phyloP scores from a whole-genome alignment of 2,113 vertebrate species.

The Coturnix japonica region DNA sequence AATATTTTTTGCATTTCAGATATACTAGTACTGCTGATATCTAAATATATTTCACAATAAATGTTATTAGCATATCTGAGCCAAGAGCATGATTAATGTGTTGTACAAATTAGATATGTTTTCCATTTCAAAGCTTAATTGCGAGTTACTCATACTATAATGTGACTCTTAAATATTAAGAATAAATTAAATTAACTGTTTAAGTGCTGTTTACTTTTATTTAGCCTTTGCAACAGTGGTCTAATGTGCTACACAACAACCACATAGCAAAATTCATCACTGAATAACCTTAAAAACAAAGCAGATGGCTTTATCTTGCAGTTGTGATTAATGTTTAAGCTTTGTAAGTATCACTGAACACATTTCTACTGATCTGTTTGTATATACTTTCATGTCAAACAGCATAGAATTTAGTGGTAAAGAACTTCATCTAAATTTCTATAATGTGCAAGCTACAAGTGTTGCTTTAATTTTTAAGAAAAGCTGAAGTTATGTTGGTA shows the following conservation, averaged over 20 bases:
- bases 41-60: neutral
- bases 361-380: neutral
- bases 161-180: fast-evolving
- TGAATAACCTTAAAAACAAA: neutral
- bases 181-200: neutral
- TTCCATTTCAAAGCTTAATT: neutral
- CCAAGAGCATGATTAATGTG: neutral
- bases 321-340: neutral
- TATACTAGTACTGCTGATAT: neutral
- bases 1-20: constrained; percentile 32
- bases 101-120: neutral
- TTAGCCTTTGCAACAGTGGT: neutral
- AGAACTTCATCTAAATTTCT: neutral
- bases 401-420: neutral
- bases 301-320: neutral
- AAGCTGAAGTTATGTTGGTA: neutral
- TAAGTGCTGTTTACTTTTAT: neutral
- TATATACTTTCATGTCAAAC: neutral
- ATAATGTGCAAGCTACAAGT: neutral
- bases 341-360: neutral
- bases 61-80: neutral
- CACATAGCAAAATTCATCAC: neutral
- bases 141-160: neutral
- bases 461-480: neutral
- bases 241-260: neutral